phyloP scores from a whole-genome alignment of 2,888 invertebrate species.

The Campoletis raptor region DNA sequence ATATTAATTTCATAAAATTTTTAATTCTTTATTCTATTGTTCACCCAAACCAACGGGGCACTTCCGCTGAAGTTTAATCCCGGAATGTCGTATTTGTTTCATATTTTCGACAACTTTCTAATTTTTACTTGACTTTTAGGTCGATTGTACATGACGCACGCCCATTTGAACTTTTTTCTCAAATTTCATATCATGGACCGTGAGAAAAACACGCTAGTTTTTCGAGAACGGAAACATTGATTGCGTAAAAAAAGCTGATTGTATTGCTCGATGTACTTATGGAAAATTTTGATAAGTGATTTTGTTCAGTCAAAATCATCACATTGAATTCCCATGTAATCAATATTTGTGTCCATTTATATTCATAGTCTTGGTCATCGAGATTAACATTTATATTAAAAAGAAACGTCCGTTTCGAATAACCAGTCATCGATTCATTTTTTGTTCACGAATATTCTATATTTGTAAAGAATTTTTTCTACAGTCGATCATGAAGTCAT shows the following conservation, averaged over 20 bases:
- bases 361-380: background rate
- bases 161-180: conserved; percentile 13
- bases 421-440: background rate
- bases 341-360: background rate
- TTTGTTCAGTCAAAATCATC: background rate
- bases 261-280: background rate
- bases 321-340: background rate
- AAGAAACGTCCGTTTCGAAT: background rate
- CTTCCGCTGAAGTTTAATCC: background rate
- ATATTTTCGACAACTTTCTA: conserved; percentile 63
- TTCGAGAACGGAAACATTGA: background rate
- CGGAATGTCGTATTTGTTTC: background rate
- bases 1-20: too few relatives aligned
- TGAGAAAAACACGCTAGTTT: conserved; percentile 8
- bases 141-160: conserved; percentile 16
- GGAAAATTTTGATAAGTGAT: background rate
- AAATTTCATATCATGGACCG: conserved; percentile 7
- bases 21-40: background rate
- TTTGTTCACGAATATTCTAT: background rate
- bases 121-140: conserved; percentile 33
- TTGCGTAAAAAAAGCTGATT: background rate
- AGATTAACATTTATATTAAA: background rate
- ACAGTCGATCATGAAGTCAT: too few relatives aligned
- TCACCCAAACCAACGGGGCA: background rate
- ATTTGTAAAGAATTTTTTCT: too few relatives aligned